phyloP scores from a whole-genome alignment of 2,888 invertebrate species.

The Drosophila stalkeri region DNA sequence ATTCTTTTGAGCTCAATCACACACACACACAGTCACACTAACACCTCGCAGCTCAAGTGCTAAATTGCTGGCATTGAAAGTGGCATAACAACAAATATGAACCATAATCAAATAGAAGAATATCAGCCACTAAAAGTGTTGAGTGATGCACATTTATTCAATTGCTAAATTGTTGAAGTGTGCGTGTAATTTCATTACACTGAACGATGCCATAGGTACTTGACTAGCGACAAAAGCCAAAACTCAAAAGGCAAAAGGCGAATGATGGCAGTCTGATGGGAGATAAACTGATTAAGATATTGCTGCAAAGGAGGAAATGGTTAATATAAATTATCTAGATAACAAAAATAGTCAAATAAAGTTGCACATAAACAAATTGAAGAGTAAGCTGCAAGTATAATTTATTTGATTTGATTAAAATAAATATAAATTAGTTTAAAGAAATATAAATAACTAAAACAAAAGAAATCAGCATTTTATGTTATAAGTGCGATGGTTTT shows the following conservation, averaged over 20 bases:
- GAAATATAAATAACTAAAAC: background rate
- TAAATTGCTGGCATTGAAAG: slow-evolving; percentile 71
- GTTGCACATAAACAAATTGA: slow-evolving; percentile 5
- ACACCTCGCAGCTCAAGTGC: slow-evolving; percentile 50
- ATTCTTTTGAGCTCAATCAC: slow-evolving; percentile 18
- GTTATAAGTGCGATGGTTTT: no score
- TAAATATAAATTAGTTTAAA: background rate
- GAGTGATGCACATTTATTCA: slow-evolving; percentile 51
- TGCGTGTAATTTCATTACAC: slow-evolving; percentile 76
- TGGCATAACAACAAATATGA: slow-evolving; percentile 31
- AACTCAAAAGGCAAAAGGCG: background rate
- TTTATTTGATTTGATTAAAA: background rate
- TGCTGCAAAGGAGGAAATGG: slow-evolving; percentile 34
- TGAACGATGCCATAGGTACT: slow-evolving; percentile 33
- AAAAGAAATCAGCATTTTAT: no score
- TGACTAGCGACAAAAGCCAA: slow-evolving; percentile 41
- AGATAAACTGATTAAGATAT: slow-evolving; percentile 49
- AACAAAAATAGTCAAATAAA: background rate
- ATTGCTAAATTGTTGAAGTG: slow-evolving; percentile 75
- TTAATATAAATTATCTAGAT: slow-evolving; percentile 31
- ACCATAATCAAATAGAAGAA: slow-evolving; percentile 64
- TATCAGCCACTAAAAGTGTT: slow-evolving; percentile 36
- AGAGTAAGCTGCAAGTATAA: background rate
- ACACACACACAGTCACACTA: slow-evolving; percentile 17
- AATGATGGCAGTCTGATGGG: slow-evolving; percentile 25